Evolutionary conservation across 2,888 invertebrate genomes (phyloP), one percentile per base, ranked within the genome.

Genomic region (Drosophila trichaetosa): DNA sequence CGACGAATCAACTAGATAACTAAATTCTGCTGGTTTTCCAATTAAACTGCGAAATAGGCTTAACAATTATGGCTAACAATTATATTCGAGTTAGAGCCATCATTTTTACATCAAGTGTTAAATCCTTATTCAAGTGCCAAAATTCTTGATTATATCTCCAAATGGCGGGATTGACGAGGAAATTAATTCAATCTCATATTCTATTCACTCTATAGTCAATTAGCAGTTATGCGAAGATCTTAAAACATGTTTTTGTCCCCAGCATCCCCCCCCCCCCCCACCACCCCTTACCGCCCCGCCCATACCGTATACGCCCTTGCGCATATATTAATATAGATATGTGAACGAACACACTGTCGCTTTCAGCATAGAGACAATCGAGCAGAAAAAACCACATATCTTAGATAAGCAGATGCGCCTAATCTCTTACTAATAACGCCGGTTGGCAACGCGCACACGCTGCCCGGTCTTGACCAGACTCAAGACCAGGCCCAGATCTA

Each of bases 381-480:
- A 54, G 38, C 27, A 18, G 27, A 53, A 18, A 56, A 38, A 56
- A n/a, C 0, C 38, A n/a, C 13, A 54, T 27, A 56, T 27, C 18
- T 56, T 7, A 33, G 53, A 63, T 66, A 49, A 29, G 33, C 64
- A 64, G 54, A 51, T 46, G 52, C 36, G 46, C 36, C 24, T 46
- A 13, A 13, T 40, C 38, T 48, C 21, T n/a, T 29, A 51, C 7
- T 13, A 7, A 7, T 48, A 48, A 29, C 36, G 61, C 36, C 40
- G 54, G 54, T 49, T 68, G 54, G 54, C 67, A 65, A 56, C 67
- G 38, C 21, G 38, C 54, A 51, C 48, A 64, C 21, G 31, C 53
- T 13, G 46, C 31, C 36, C 38, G 64, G 49, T 67, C 64, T 64
- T 64, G 64, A 64, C 67, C 67, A 67, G 67, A 67, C 54, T 67